A percentile compares a stretch with the other conserved stretches of the same genome.
Evolutionary conservation across 2,888 invertebrate species (phyloP).

Genomic region (Pseudococcus longispinus): DNA sequence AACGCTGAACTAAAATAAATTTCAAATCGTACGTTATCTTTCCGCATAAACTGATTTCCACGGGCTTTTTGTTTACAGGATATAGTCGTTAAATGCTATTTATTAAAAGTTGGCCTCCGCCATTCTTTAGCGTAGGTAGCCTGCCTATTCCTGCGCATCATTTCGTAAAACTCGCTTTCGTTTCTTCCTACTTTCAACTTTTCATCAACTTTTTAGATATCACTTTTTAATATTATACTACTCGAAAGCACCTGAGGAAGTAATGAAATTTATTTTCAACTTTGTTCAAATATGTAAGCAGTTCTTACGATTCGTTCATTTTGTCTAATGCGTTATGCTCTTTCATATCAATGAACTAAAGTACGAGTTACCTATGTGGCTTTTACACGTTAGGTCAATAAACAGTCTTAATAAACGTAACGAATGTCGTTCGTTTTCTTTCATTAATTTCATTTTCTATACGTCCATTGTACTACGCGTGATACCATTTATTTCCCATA

Average conservation of each 20-base stretch:
- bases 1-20: conserved; percentile 32
- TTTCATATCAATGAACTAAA: not conserved
- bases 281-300: not conserved
- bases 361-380: not conserved
- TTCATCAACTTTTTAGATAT: not conserved
- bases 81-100: not conserved
- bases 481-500: not conserved
- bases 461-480: not conserved
- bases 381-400: not conserved
- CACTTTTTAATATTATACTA: too few relatives aligned
- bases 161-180: not conserved
- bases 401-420: not conserved
- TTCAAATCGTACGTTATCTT: conserved; percentile 42
- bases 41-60: conserved; percentile 32
- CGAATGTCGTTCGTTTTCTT: not conserved
- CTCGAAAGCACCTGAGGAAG: not conserved
- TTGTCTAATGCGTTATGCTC: not conserved
- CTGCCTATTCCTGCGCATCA: not conserved
- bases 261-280: not conserved
- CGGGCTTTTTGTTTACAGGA: not conserved
- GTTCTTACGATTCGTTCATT: not conserved
- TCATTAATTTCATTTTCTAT: not conserved
- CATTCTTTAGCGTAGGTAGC: not conserved
- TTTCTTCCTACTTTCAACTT: not conserved
- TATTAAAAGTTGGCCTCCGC: not conserved